Evolutionary conservation across 2,797 vertebrate species (phyloP).

Genomic region (Ctenosaura bakeri): DNA sequence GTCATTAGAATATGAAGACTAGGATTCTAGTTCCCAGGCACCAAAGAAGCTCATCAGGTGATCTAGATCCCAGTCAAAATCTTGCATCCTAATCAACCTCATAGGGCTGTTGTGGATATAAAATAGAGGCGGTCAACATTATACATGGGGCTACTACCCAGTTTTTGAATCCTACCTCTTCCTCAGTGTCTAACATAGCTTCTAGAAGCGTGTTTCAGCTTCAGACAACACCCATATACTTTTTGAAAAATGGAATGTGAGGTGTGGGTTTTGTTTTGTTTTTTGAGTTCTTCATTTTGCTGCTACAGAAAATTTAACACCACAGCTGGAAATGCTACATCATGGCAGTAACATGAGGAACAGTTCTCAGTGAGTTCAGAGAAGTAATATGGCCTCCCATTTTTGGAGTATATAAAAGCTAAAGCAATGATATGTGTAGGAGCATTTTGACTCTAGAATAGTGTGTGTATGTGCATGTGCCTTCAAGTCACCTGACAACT

Average conservation of each 20-base stretch:
- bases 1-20: neutral
- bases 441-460: too few species aligned
- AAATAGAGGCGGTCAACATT: neutral
- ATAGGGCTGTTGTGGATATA: neutral
- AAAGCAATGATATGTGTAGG: too few species aligned
- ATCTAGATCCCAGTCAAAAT: neutral
- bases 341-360: neutral
- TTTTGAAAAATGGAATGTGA: neutral
- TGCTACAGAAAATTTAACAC: neutral
- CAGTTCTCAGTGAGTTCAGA: neutral
- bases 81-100: neutral
- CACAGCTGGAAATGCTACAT: neutral
- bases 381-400: neutral
- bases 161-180: neutral
- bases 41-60: neutral
- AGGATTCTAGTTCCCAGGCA: neutral
- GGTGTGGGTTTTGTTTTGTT: too few species aligned
- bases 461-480: too few species aligned
- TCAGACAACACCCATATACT: neutral
- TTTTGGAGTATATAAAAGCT: too few species aligned
- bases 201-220: neutral
- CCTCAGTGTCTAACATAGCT: neutral
- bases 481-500: too few species aligned
- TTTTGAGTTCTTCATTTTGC: neutral
- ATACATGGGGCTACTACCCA: too few species aligned